Conservation (phyloP, 2,113 vertebrate genomes). For the Callopanchax toddi region DNA sequence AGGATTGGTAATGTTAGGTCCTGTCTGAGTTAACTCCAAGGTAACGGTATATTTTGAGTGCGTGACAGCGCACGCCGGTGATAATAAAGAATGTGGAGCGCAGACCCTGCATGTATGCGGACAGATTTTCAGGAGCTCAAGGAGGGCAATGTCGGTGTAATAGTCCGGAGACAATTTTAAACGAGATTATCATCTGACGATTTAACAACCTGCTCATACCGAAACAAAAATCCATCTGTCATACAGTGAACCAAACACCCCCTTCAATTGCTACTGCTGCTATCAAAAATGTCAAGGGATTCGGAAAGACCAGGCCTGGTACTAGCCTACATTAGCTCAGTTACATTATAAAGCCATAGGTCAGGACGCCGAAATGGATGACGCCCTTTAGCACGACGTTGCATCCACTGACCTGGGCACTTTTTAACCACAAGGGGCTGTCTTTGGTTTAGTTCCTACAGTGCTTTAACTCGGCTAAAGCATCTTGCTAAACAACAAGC, state of each 20-base stretch:
- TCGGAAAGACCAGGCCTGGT: conserved; percentile 17
- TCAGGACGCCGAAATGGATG: conserved; percentile 2
- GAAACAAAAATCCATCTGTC: background rate
- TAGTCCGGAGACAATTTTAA: background rate
- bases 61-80: background rate
- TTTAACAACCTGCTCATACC: background rate
- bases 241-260: conserved; percentile 13
- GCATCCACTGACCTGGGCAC: conserved; percentile 14
- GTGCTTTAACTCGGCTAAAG: conserved; percentile 27
- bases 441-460: background rate
- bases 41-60: background rate
- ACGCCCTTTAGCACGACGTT: conserved; percentile 12
- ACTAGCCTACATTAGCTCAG: conserved; percentile 5
- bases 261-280: background rate
- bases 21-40: conserved; percentile 7
- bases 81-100: background rate
- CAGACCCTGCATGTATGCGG: background rate
- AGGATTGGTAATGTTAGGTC: conserved; percentile 22
- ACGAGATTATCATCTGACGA: background rate
- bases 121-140: background rate
- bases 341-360: conserved; percentile 9
- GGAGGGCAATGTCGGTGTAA: background rate
- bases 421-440: conserved; percentile 20
- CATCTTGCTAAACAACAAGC: conserved; percentile 46
- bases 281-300: background rate